Evolutionary conservation across 2,888 invertebrate species (phyloP).

Genomic region (Falcaria lacertinaria): DNA sequence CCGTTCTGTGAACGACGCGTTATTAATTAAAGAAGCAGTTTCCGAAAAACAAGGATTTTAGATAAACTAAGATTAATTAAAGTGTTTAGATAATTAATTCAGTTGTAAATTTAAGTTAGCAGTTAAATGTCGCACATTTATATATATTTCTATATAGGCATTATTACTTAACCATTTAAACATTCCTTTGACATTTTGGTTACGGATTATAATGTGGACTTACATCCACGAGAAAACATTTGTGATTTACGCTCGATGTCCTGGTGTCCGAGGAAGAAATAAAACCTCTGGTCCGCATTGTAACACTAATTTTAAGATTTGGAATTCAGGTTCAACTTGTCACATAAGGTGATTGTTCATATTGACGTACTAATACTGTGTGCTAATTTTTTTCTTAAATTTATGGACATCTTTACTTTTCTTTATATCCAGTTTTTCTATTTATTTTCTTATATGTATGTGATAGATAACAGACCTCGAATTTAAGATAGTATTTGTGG

Average conservation of each 20-base stretch:
- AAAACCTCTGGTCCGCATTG: slow-evolving; percentile 46
- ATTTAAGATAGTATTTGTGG: slow-evolving; percentile 61
- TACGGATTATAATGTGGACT: slow-evolving; percentile 58
- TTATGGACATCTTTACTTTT: slow-evolving; percentile 64
- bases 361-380: slow-evolving; percentile 67
- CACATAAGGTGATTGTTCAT: slow-evolving; percentile 72
- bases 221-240: slow-evolving; percentile 5
- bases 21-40: slow-evolving; percentile 55
- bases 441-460: slow-evolving; percentile 72
- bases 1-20: slow-evolving; percentile 78
- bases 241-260: slow-evolving; percentile 15
- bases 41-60: slow-evolving; percentile 71
- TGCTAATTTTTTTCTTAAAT: slow-evolving; percentile 63
- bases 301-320: slow-evolving; percentile 69
- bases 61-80: slow-evolving; percentile 70
- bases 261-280: slow-evolving; percentile 18
- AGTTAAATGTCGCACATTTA: slow-evolving; percentile 73
- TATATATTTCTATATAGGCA: slow-evolving; percentile 76
- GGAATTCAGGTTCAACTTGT: slow-evolving; percentile 75
- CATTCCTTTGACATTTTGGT: slow-evolving; percentile 77
- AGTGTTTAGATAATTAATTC: slow-evolving; percentile 72
- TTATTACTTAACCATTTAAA: slow-evolving; percentile 78
- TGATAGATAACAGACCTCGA: slow-evolving; percentile 73
- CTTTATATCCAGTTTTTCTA: slow-evolving; percentile 63
- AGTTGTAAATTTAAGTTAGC: slow-evolving; percentile 79